These are phyloP conservation scores for Syngnathus floridae DNA, from an alignment of 2,113 vertebrate genomes.

Conservation along the genomic window DNA sequence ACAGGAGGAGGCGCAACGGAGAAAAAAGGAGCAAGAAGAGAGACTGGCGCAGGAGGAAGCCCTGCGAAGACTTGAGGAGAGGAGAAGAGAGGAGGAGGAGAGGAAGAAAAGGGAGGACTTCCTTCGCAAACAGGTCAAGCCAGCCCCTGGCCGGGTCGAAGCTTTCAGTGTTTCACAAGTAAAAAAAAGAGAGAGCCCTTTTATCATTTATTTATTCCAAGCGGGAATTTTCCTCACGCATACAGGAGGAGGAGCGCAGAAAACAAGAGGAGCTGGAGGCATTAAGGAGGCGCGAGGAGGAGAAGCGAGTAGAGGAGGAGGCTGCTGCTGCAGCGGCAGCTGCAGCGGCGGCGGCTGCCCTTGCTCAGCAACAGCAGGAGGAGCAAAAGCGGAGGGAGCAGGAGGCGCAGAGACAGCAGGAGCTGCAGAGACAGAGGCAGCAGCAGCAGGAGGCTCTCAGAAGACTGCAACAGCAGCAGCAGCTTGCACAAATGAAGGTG, in stretches of 20 bases:
- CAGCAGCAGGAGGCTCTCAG: constrained; percentile 88
- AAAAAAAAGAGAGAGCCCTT: not conserved
- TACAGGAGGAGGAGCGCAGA: constrained; percentile 86
- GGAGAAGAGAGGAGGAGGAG: constrained; percentile 88
- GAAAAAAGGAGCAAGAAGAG: constrained; percentile 90
- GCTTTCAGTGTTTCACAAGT: not conserved
- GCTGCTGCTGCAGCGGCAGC: constrained; percentile 68
- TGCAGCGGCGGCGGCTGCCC: constrained; percentile 73
- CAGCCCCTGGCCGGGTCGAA: not conserved
- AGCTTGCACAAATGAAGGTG: constrained; percentile 98
- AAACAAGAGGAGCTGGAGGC: constrained; percentile 86
- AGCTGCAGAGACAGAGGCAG: constrained; percentile 77
- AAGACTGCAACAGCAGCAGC: constrained; percentile 90
- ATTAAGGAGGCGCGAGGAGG: constrained; percentile 71
- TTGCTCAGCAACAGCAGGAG: constrained; percentile 77
- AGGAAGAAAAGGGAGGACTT: constrained; percentile 84
- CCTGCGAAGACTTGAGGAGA: constrained; percentile 82
- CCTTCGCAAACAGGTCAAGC: constrained; percentile 84
- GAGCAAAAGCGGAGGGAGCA: constrained; percentile 86
- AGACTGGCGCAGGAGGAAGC: constrained; percentile 87
- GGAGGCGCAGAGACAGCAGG: constrained; percentile 75
- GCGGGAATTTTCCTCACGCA: not conserved
- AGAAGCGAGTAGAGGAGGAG: constrained; percentile 73
- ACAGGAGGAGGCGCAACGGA: constrained; percentile 74
- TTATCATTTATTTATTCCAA: not conserved